Evolutionary conservation across 2,113 vertebrate species (phyloP).

Genomic region (Tautogolabrus adspersus): DNA sequence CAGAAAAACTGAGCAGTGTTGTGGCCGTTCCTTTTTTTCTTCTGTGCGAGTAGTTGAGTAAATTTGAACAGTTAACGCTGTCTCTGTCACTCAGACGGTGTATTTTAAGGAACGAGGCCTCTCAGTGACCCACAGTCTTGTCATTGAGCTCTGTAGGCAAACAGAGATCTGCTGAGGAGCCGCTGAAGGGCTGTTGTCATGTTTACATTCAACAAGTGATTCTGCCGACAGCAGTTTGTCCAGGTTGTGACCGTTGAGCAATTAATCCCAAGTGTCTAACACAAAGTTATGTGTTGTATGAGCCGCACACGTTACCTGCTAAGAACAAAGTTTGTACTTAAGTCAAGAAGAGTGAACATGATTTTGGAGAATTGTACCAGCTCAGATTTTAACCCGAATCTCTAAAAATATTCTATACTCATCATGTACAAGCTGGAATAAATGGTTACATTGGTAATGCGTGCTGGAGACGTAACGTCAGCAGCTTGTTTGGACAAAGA

Average conservation of each 20-base stretch:
- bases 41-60: background rate
- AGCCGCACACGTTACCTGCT: background rate
- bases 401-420: background rate
- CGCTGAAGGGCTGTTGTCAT: conserved; percentile 71
- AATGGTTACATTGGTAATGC: background rate
- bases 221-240: conserved; percentile 63
- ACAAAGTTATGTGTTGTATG: conserved; percentile 3
- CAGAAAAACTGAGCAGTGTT: background rate
- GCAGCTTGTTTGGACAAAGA: conserved; percentile 61
- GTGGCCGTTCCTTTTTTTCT: background rate
- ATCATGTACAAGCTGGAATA: background rate
- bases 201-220: conserved; percentile 70
- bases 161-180: conserved; percentile 61
- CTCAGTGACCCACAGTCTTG: conserved; percentile 27
- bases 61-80: background rate
- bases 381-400: background rate
- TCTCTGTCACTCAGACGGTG: conserved; percentile 12
- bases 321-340: background rate
- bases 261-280: conserved; percentile 55
- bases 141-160: conserved; percentile 68
- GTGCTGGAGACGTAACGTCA: conserved; percentile 9
- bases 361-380: background rate
- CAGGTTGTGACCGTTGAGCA: conserved; percentile 69
- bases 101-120: background rate
- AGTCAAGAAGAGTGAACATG: background rate